phyloP scores from a whole-genome alignment of 2,113 vertebrate species.

The Thunnus maccoyii region DNA sequence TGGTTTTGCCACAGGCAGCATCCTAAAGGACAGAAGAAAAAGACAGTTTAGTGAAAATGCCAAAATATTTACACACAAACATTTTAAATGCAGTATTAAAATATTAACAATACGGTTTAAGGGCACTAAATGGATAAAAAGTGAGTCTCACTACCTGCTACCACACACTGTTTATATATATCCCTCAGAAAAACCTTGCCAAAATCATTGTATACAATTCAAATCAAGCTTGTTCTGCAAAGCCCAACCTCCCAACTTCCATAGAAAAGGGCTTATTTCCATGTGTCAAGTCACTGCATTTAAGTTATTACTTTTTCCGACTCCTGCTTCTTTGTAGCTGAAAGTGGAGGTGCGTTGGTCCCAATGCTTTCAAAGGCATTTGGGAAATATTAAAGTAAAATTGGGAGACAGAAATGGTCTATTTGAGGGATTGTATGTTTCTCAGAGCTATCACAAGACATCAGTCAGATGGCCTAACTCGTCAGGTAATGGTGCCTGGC shows the following conservation, averaged over 20 bases:
- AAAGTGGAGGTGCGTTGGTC: constrained; percentile 42
- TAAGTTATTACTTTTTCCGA: constrained; percentile 60
- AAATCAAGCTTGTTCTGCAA: constrained; percentile 47
- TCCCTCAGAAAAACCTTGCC: constrained; percentile 48
- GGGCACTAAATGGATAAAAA: constrained; percentile 22
- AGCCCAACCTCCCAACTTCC: constrained; percentile 69
- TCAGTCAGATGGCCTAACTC: constrained; percentile 72
- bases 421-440: constrained; percentile 74
- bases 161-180: constrained; percentile 14
- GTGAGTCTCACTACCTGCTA: neutral
- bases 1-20: constrained; percentile 44
- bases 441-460: constrained; percentile 72
- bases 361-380: constrained; percentile 45
- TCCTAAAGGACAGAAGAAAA: constrained; percentile 68
- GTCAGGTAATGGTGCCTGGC: constrained; percentile 69
- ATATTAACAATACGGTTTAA: constrained; percentile 31
- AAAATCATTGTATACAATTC: constrained; percentile 56
- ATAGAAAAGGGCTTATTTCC: constrained; percentile 72
- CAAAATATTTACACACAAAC: constrained; percentile 3
- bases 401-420: constrained; percentile 77
- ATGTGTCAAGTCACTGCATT: constrained; percentile 57
- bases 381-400: constrained; percentile 75
- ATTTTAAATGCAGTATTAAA: constrained; percentile 22
- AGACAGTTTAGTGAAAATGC: constrained; percentile 15
- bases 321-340: constrained; percentile 31